Evolutionary conservation across 2,888 invertebrate genomes (phyloP).

Genomic region (Herminia tarsipennalis): DNA sequence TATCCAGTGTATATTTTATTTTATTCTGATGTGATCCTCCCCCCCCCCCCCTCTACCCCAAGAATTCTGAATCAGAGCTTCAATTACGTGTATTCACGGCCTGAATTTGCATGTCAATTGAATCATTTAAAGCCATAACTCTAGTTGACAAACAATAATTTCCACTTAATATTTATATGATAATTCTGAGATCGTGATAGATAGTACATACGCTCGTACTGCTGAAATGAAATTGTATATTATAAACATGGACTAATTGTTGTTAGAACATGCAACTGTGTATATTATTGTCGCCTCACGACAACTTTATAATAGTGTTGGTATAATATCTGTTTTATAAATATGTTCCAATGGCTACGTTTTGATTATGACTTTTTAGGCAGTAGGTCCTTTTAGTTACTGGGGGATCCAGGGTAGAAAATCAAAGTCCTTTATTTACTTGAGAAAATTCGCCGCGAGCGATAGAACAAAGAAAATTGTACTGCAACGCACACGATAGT

Average conservation of each 20-base stretch:
- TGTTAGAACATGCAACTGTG: slow-evolving; percentile 40
- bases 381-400: no score
- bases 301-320: slow-evolving; percentile 29
- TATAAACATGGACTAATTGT: slow-evolving; percentile 43
- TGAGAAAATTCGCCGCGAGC: no score
- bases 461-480: no score
- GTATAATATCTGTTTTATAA: slow-evolving; percentile 36
- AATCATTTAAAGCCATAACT: neutral
- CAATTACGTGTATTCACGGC: neutral
- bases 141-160: slow-evolving; percentile 3
- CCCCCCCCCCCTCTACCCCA: no score
- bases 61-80: neutral
- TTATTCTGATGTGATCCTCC: no score
- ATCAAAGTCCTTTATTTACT: no score
- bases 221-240: slow-evolving; percentile 32
- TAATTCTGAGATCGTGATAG: slow-evolving; percentile 22
- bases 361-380: neutral
- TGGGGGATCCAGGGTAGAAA: no score
- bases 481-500: no score
- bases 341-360: slow-evolving; percentile 13
- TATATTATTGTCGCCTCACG: slow-evolving; percentile 39
- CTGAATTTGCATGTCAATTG: slow-evolving; percentile 10
- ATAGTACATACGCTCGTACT: slow-evolving; percentile 10
- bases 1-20: no score
- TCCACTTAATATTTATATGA: slow-evolving; percentile 2